A percentile compares a stretch with the other conserved stretches of the same genome.
These are phyloP conservation scores for Syngnathus floridae DNA, from an alignment of 2,113 vertebrate genomes.

Conservation along the genomic window DNA sequence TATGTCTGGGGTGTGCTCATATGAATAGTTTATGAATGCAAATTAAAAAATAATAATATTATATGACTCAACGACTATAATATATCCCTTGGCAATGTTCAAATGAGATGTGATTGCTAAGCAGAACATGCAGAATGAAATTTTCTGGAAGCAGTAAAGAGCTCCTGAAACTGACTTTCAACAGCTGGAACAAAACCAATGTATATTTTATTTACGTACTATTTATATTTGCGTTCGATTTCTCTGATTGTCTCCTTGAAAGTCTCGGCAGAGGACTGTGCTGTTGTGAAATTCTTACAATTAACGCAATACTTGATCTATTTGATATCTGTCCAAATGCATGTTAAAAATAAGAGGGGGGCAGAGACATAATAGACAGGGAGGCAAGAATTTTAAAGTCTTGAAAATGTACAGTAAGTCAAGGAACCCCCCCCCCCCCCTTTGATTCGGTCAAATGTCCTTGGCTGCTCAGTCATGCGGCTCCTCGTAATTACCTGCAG, in stretches of 20 bases:
- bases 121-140: background rate
- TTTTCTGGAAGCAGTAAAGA: too few relatives aligned
- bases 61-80: background rate
- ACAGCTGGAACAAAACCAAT: too few relatives aligned
- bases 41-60: background rate
- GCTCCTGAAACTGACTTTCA: too few relatives aligned
- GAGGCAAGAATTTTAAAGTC: slow-evolving; percentile 46
- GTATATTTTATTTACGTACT: too few relatives aligned
- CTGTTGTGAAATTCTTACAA: background rate
- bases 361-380: slow-evolving; percentile 2
- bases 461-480: slow-evolving; percentile 65
- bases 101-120: background rate
- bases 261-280: background rate
- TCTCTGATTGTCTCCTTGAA: too few relatives aligned
- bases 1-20: background rate
- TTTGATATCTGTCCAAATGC: background rate
- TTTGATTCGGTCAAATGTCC: slow-evolving; percentile 61
- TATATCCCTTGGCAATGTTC: background rate
- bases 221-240: too few relatives aligned
- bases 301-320: background rate
- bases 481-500: slow-evolving; percentile 63
- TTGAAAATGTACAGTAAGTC: slow-evolving; percentile 39
- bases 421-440: slow-evolving; percentile 66
- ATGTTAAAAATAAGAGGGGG: slow-evolving; percentile 5
- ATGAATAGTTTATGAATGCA: background rate